phyloP scores from a whole-genome alignment of 2,888 invertebrate genomes.

The Idaea dimidiata region DNA sequence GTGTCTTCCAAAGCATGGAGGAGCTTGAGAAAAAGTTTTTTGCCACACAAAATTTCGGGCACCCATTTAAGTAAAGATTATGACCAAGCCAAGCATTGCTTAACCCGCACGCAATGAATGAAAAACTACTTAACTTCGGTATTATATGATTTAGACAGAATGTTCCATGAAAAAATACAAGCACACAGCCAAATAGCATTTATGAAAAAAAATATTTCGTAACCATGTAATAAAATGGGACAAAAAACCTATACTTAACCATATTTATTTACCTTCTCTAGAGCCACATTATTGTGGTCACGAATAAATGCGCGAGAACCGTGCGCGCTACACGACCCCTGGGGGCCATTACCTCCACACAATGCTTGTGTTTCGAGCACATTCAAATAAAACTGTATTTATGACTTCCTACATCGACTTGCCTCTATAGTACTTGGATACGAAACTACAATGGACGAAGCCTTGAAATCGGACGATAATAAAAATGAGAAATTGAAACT shows the following conservation, averaged over 20 bases:
- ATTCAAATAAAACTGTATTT: slow-evolving; percentile 68
- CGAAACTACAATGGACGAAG: background rate
- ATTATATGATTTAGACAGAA: no score
- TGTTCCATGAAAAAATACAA: no score
- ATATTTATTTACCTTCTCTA: slow-evolving; percentile 20
- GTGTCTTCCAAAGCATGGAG: no score
- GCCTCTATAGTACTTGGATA: slow-evolving; percentile 35
- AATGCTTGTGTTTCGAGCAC: slow-evolving; percentile 51
- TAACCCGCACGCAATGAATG: no score
- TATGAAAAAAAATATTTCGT: background rate
- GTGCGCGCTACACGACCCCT: slow-evolving; percentile 51
- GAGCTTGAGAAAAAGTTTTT: no score
- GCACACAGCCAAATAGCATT: no score
- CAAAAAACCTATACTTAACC: slow-evolving; percentile 2
- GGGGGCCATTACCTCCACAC: slow-evolving; percentile 57
- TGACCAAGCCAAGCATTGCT: no score
- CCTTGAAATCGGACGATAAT: background rate
- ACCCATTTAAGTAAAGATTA: no score
- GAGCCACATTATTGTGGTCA: slow-evolving; percentile 31
- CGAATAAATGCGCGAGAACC: slow-evolving; percentile 50
- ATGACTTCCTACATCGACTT: slow-evolving; percentile 50
- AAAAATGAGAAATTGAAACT: background rate
- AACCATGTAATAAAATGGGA: background rate
- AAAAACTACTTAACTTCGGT: no score
- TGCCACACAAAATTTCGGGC: no score